Evolutionary conservation across 37 sponge, comb jelly and placozoan genomes (phyloP), one percentile per base, ranked within the genome.

Genomic region (Chondrilla cf. caribensis): DNA sequence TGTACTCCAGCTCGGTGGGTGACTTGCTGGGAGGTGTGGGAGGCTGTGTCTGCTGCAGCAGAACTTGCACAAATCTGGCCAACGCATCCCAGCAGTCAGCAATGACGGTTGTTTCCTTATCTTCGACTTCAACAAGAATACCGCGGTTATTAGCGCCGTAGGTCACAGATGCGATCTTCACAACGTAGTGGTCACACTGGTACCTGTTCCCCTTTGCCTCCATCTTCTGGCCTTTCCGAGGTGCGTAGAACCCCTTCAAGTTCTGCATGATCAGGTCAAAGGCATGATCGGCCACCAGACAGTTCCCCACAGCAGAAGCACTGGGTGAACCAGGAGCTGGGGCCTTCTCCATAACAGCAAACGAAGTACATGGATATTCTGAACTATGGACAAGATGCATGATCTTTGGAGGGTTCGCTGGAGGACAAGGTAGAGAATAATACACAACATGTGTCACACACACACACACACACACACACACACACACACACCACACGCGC

Each of bases 91-190:
- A 91, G 38, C 78, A 66, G 58, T 54, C 26, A 9, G 85, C 18
- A 29, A 87, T 80, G 14, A 22, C 66, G 32, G 18, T 40, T 17
- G 32, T 64, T n/a, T 77, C 62, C 33, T 28, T 67, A 62, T 91
- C 85, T 57, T 91, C 91, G 0, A 83, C 91, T 81, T 91, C 91
- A 21, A 91, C 91, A 9, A 91, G 64, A 3, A 91, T 81, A n/a
- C 84, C 84, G 28, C 77, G 83, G 39, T 81, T 87, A 4, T 76
- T 84, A 0, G 87, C 54, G 1, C 87, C 87, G n/a, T 79, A 79
- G 5, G 68, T 65, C 44, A 90, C 57, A n/a, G 90, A 78, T 5
- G 84, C 91, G 65, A 87, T 66, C 60, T 91, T 91, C n/a, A 91
- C 62, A 15, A 67, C 54, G 28, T 87, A 91, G 2, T 57, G 33